Conservation (phyloP, 64 coral and sea anemone species). For the Anthopleura sola region DNA sequence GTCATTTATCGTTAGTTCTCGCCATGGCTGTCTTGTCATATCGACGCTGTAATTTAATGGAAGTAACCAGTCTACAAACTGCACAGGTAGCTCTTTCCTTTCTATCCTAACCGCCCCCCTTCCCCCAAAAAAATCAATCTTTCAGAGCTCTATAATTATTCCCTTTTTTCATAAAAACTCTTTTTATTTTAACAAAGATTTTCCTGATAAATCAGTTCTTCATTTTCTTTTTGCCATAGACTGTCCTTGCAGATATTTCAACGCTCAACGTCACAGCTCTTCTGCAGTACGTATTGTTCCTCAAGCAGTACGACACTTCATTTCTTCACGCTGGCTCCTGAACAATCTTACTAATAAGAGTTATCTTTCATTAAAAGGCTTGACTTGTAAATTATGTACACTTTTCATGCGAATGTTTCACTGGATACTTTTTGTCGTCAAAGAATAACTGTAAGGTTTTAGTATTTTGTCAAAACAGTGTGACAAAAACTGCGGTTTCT, state of each 20-base stretch:
- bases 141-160: too few species aligned
- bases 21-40: slow-evolving; percentile 82
- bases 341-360: not conserved
- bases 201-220: not conserved
- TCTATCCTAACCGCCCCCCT: not conserved
- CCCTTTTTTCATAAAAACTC: not conserved
- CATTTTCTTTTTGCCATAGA: slow-evolving; percentile 28
- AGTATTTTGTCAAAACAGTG: too few species aligned
- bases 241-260: slow-evolving; percentile 75
- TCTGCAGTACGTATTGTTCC: slow-evolving; percentile 66
- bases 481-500: not conserved
- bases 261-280: slow-evolving; percentile 71
- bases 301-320: slow-evolving; percentile 43
- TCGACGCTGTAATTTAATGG: slow-evolving; percentile 74
- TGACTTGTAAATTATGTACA: too few species aligned
- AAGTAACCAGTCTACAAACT: slow-evolving; percentile 80
- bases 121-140: not conserved
- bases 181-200: not conserved
- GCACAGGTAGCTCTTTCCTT: slow-evolving; percentile 54
- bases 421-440: too few species aligned
- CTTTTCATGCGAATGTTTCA: not conserved
- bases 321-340: not conserved
- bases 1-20: slow-evolving; percentile 41
- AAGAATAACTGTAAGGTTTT: too few species aligned
- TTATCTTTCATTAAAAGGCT: too few species aligned